Evolutionary conservation across 2,888 invertebrate genomes (phyloP), one percentile per base, ranked within the genome.

Genomic region (Chalcis sispes): DNA sequence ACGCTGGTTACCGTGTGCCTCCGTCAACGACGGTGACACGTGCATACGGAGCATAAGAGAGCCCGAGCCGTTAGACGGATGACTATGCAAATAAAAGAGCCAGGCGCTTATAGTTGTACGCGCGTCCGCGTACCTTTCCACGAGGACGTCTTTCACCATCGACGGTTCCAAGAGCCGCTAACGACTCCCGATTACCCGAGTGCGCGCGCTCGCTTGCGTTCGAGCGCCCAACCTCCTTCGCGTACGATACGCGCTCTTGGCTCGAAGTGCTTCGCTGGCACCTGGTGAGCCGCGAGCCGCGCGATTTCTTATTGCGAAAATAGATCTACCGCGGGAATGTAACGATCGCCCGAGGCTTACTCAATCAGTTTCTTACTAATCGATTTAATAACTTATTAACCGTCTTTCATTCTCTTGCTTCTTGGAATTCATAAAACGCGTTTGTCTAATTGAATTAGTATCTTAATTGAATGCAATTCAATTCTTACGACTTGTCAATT

Each of bases 51-150:
- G 50, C 15, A 29, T 25, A 8, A 36, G 50, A 65, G 42, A 50
- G 13, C n/a, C 42, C 48, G 66, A 59, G 61, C 61, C 67, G 73
- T 67, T 67, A 70, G 50, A 70, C 64, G 69, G 58, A 70, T 70
- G 75, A 58, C 66, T 72, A 72, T 76, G 76, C 76, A 76, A 76
- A 76, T 76, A 72, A 72, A 66, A 72, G 65, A 54, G 20, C 7
- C 18, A 8, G 10, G 13, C 61, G 46, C 15, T n/a, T n/a, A n/a
- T n/a, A n/a, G n/a, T n/a, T n/a, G 13, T n/a, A 23, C 8, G 15
- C 5, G 7, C 13, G 46, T 8, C 5, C 20, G 13, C 23, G 50
- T 58, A 59, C 72, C 23, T 72, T 72, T 50, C 15, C 50, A 20
- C 46, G 27, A 46, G 59, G 56, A 56, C 70, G 58, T 65, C 74